Evolutionary conservation across 1,140 invertebrate genomes (phyloP).

Genomic region (Drosophila ohnishii): DNA sequence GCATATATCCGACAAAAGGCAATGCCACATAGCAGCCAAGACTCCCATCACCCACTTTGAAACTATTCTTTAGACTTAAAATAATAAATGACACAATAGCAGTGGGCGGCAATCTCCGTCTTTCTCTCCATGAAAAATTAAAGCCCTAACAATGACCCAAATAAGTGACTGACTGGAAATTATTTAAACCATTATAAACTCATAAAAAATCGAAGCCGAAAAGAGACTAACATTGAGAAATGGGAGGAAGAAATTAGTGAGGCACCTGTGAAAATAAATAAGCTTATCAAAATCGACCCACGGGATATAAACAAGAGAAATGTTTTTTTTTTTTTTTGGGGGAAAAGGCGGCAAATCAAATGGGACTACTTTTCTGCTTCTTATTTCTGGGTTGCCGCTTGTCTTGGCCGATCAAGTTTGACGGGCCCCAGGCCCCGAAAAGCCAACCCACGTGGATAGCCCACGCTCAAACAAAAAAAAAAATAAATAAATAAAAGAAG

Average conservation of each 20-base stretch:
- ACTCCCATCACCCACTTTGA: background rate
- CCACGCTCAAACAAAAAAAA: conserved; percentile 23
- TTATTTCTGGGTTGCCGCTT: conserved; percentile 39
- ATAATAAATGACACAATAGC: conserved; percentile 10
- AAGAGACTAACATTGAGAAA: conserved; percentile 5
- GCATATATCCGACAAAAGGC: too few relatives aligned
- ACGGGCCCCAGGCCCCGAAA: conserved; percentile 43
- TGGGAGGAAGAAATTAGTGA: conserved; percentile 52
- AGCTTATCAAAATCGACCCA: conserved; percentile 63
- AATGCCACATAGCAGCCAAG: conserved; percentile 1
- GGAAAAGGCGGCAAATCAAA: conserved; percentile 52
- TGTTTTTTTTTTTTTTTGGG: background rate
- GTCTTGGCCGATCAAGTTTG: conserved; percentile 53
- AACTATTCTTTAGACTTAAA: background rate
- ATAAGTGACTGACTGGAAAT: conserved; percentile 44
- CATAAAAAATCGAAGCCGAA: conserved; percentile 30
- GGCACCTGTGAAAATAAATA: conserved; percentile 72
- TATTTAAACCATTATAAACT: conserved; percentile 41
- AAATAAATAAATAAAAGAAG: conserved; percentile 24
- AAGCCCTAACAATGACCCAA: conserved; percentile 53
- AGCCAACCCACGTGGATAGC: conserved; percentile 44
- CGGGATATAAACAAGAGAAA: conserved; percentile 42
- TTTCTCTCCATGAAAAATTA: conserved; percentile 44
- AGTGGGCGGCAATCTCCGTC: conserved; percentile 25
- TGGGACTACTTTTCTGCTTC: conserved; percentile 39